phyloP scores from a whole-genome alignment of 2,113 vertebrate species.

The Ciconia maguari region DNA sequence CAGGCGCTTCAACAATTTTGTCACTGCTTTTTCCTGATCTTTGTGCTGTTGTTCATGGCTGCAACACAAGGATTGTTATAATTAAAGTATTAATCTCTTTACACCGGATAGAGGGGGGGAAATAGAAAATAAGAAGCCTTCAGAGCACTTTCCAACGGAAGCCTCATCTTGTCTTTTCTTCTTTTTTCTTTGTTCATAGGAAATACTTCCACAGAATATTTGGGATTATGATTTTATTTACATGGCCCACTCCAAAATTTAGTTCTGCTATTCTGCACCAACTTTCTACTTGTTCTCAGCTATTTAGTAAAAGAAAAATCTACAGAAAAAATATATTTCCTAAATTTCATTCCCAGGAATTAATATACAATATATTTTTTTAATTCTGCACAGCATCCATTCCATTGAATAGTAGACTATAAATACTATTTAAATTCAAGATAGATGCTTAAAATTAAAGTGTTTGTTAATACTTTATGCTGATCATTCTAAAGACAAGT shows the following conservation, averaged over 20 bases:
- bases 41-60: slow-evolving; percentile 72
- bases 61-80: slow-evolving; percentile 77
- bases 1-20: slow-evolving; percentile 76
- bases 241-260: not conserved
- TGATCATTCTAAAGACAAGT: not conserved
- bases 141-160: not conserved
- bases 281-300: not conserved
- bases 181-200: not conserved
- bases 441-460: not conserved
- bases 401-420: not conserved
- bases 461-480: not conserved
- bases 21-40: slow-evolving; percentile 80
- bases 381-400: not conserved
- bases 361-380: not conserved
- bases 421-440: not conserved
- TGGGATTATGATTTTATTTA: not conserved
- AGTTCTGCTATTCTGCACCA: not conserved
- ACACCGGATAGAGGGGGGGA: slow-evolving; percentile 39
- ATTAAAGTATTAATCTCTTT: slow-evolving; percentile 79
- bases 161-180: not conserved
- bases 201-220: not conserved
- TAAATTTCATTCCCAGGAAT: not conserved
- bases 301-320: not conserved
- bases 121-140: not conserved
- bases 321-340: not conserved